Base-by-base conservation (phyloP, 2,888 invertebrate genomes). In the Lysandra coridon region DNA sequence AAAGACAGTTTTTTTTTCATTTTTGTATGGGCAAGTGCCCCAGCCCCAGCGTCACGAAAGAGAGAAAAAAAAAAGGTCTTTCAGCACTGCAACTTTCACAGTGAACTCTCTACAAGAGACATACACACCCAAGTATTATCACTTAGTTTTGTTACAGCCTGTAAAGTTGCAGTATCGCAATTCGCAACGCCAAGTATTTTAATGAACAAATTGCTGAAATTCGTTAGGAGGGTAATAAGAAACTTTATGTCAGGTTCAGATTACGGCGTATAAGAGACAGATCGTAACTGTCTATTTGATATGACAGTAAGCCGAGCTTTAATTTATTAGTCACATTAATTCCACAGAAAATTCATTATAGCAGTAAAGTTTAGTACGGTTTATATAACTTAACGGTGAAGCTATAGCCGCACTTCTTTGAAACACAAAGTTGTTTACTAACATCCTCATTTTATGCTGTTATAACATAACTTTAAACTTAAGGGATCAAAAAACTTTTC, bases 211-310 rank as follows among this genome's bases (percentile, higher is more conserved):
- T 76, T 76, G 76, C 49, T 76, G 53, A 57, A 76, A 76, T 57
- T 76, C 33, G 57, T 76, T 76, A 76, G 53, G 53, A 57, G 30
- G 17, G 57, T 30, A 33, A 30, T 76, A 49, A 76, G 57, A 76
- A 53, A 57, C 33, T 76, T 76, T 53, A 76, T 76, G 17, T 49
- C 75, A 12, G 75, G 75, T 30, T 75, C 23, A 75, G 75, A 76
- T 76, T 76, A 76, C 76, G 76, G 23, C 75, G 75, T 53, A 57
- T 57, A 76, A 57, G 76, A 76, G 76, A 76, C 53, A 76, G 57
- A 76, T 76, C 76, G 76, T 76, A 57, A 76, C 76, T 76, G 76
- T 76, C 17, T 76, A 76, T 76, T 76, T 74, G 44, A 74, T 44
- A 74, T 57, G 76, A 76, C 76, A 44, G 76, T 57, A 17, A 76